A percentile compares a stretch with the other conserved stretches of the same genome.
phyloP scores from a whole-genome alignment of 1,140 invertebrate species.

The Drosophila kepulauana region DNA sequence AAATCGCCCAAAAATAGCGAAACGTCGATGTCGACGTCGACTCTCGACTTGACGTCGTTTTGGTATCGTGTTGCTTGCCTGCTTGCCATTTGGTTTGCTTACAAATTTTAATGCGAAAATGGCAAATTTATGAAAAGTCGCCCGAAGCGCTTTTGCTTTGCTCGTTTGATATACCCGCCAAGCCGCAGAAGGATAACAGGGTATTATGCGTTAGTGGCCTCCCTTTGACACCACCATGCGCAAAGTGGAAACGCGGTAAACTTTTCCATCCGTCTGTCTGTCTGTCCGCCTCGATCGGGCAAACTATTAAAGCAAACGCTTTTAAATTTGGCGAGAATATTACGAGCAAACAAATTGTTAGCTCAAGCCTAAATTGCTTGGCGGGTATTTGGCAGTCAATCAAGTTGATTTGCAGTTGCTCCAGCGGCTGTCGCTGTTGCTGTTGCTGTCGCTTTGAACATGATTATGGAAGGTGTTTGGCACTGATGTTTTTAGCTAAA shows the following conservation, averaged over 20 bases:
- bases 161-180: slow-evolving; percentile 46
- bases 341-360: too few relatives aligned
- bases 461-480: slow-evolving; percentile 78
- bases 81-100: slow-evolving; percentile 60
- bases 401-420: neutral
- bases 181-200: too few relatives aligned
- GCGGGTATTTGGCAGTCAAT: neutral
- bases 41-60: slow-evolving; percentile 1
- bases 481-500: slow-evolving; percentile 54
- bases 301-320: too few relatives aligned
- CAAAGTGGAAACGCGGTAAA: too few relatives aligned
- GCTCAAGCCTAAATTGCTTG: too few relatives aligned
- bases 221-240: too few relatives aligned
- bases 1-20: neutral
- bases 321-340: too few relatives aligned
- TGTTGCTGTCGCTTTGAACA: slow-evolving; percentile 69
- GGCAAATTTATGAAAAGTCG: slow-evolving; percentile 80
- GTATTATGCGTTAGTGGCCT: too few relatives aligned
- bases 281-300: too few relatives aligned
- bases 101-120: slow-evolving; percentile 84
- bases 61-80: neutral
- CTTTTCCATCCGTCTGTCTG: too few relatives aligned
- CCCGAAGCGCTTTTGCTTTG: slow-evolving; percentile 50
- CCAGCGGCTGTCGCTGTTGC: slow-evolving; percentile 14
- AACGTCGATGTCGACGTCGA: neutral